phyloP scores from a whole-genome alignment of 2,888 invertebrate genomes.

The Plebejus argus region DNA sequence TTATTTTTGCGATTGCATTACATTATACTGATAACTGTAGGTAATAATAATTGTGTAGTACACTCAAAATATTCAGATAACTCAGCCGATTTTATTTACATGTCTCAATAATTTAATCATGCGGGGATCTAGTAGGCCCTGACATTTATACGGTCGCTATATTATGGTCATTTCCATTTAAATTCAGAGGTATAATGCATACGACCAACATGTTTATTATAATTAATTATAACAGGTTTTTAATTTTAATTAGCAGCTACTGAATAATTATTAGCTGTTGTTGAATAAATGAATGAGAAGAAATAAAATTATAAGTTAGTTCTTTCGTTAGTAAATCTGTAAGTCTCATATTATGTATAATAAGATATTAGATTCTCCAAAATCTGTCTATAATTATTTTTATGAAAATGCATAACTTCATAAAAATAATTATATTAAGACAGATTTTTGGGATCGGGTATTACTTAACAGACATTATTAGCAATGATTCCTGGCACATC shows the following conservation, averaged over 20 bases:
- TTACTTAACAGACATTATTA: too few relatives aligned
- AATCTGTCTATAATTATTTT: too few relatives aligned
- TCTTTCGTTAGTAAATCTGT: background rate
- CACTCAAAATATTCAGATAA: constrained; percentile 22
- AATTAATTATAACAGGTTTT: constrained; percentile 21
- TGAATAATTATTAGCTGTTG: background rate
- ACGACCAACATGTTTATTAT: constrained; percentile 21
- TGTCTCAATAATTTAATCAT: constrained; percentile 3
- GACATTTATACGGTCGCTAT: constrained; percentile 17
- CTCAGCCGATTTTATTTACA: background rate
- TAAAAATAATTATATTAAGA: background rate
- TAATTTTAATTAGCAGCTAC: background rate
- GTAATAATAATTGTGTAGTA: constrained; percentile 14
- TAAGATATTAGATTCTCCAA: too few relatives aligned
- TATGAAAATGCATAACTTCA: background rate
- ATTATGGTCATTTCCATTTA: constrained; percentile 25
- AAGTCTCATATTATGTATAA: background rate
- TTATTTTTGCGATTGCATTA: constrained; percentile 3
- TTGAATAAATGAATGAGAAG: background rate
- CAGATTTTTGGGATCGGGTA: background rate
- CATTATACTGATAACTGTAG: background rate
- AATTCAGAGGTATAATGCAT: constrained; percentile 19
- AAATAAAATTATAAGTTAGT: background rate
- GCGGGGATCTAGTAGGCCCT: constrained; percentile 21
- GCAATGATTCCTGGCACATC: too few relatives aligned